Conservation (phyloP, 2,888 invertebrate species). For the Cartodere bifasciata region DNA sequence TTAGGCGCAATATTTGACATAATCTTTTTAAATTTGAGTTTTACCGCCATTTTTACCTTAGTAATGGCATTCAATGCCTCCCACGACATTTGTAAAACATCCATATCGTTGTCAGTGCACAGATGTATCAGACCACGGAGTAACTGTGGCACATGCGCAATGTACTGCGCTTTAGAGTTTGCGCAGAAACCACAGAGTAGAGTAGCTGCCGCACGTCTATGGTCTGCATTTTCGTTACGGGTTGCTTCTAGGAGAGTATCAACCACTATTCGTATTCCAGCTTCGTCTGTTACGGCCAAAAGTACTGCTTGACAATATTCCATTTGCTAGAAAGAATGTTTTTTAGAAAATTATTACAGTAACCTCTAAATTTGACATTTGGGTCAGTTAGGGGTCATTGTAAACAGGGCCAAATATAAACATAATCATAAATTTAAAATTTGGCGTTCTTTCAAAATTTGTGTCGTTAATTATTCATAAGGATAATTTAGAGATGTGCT, state of each 20-base stretch:
- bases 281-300: slow-evolving; percentile 78
- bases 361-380: not conserved
- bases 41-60: too few relatives aligned
- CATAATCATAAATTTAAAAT: too few relatives aligned
- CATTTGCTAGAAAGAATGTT: slow-evolving; percentile 46
- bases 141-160: slow-evolving; percentile 77
- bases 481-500: too few relatives aligned
- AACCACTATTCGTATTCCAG: slow-evolving; percentile 76
- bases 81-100: slow-evolving; percentile 77
- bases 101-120: slow-evolving; percentile 69
- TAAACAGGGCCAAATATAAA: too few relatives aligned
- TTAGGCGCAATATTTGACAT: too few relatives aligned
- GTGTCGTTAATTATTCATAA: too few relatives aligned
- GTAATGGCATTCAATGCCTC: slow-evolving; percentile 84
- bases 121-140: slow-evolving; percentile 76
- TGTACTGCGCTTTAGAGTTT: slow-evolving; percentile 77
- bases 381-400: too few relatives aligned
- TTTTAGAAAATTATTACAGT: not conserved
- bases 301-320: slow-evolving; percentile 90
- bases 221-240: slow-evolving; percentile 46
- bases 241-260: slow-evolving; percentile 73
- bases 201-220: slow-evolving; percentile 72
- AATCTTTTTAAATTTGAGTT: too few relatives aligned
- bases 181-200: slow-evolving; percentile 82
- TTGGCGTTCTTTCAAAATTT: too few relatives aligned